Evolutionary conservation across 1,140 invertebrate species (phyloP), one percentile per base, ranked within the genome.

Genomic region (Hylaeus volcanicus): DNA sequence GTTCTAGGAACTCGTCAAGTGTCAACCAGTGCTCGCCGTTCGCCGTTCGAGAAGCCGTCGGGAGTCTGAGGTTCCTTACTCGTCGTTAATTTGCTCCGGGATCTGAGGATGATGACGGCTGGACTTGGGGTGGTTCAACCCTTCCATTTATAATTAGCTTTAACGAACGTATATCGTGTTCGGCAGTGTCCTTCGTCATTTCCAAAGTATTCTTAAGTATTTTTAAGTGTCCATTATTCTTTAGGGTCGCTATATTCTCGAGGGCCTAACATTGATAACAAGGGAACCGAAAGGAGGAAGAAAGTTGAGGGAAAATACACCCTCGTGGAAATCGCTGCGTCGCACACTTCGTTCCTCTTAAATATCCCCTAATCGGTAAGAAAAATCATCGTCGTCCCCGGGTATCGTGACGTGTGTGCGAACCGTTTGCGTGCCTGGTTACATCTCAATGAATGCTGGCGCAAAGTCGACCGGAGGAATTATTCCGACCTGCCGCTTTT

Each of bases 391-490:
- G 77, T 79, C 26, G 26, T 56, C 6, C 53, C 53, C 12, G 39
- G 45, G 51, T 79, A 64, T 79, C 77, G 77, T 79, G 71, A 66
- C 66, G 65, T 53, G 83, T 85, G 64, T 77, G 71, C 56, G 72
- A 72, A 84, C 77, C 73, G 51, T 65, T 85, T 85, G 84, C 84
- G 84, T 85, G 84, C 73, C 79, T 71, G 66, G 83, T 85, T 85
- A 85, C 78, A 66, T 85, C 78, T 85, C 84, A 85, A 85, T 85
- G 84, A 75, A 85, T 81, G 75, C 83, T 51, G 58, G 71, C 71
- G 79, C 82, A 55, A 80, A 85, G 82, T 81, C 81, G 66, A 55
- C 51, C 61, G 43, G 43, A 74, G 61, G 61, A 79, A 79, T 74
- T 79, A 79, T 74, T 65, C 71, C 51, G 26, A 15, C 39, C 12